A percentile compares a stretch with the other conserved stretches of the same genome.
Evolutionary conservation across 2,113 vertebrate species (phyloP).

Genomic region (Merops nubicus): DNA sequence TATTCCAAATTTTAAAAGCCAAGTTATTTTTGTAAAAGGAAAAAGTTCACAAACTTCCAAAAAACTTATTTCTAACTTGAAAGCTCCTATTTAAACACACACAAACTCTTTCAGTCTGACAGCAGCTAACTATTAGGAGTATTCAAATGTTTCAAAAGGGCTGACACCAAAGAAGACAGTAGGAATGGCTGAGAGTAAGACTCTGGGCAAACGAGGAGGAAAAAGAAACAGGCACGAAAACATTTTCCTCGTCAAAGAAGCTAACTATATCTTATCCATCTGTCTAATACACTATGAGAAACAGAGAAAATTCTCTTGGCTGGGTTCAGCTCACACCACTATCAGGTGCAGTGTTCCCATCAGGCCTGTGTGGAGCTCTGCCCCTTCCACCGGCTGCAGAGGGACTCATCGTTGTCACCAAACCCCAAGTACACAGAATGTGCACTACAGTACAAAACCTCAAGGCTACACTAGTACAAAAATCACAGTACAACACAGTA

Average conservation of each 20-base stretch:
- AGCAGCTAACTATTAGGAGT: neutral
- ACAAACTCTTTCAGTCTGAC: neutral
- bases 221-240: neutral
- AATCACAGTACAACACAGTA: neutral
- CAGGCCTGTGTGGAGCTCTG: fast-evolving
- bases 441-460: neutral
- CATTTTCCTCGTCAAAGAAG: neutral
- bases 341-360: too few species aligned
- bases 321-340: neutral
- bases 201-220: neutral
- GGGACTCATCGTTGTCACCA: neutral
- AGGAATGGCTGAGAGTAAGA: neutral
- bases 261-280: neutral
- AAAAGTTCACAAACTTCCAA: neutral
- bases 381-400: neutral
- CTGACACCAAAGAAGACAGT: neutral
- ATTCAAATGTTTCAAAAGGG: neutral
- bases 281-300: neutral
- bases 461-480: neutral
- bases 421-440: neutral
- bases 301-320: neutral
- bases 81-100: neutral
- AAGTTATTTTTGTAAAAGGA: neutral
- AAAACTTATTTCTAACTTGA: neutral
- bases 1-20: neutral